Base-by-base conservation (phyloP, 2,888 invertebrate genomes). In the Aleiodes leptofemur region DNA sequence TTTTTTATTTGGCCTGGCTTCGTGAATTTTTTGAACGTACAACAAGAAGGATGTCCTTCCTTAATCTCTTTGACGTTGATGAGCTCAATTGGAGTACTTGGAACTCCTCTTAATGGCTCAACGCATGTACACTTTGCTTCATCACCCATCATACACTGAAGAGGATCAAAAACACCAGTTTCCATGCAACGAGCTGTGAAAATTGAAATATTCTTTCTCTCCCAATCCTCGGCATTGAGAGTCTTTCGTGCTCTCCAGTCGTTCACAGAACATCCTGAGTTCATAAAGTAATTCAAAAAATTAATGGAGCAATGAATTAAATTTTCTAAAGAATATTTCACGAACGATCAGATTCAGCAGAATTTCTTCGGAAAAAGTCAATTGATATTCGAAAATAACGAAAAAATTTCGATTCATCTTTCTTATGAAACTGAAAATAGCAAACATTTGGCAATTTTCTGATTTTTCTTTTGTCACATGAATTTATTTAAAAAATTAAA, bases 151-250 rank as follows among this genome's bases (percentile, higher is more conserved):
- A 93, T 88, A 82, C 95, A 95, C 82, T 95, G 95, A 8, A 95
- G 86, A 0, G 92, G 90, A 86, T 94, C 93, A 87, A 92, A 95
- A 82, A 93, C 92, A 0, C 95, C 95, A 81, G 94, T 92, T 0
- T 92, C 85, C 0, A 92, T 90, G 83, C 95, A 95, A 4, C 94
- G 91, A 3, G 93, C 78, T 14, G 66, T 66, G 1, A 50, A 14
- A 6, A 56, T 16, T n/a, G 66, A 48, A 48, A 16, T 68, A 13
- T 29, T 48, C 9, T 23, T 14, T 2, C 13, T 51, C 29, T 51
- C 87, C 0, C 91, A 91, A 13, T 84, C 86, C 0, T 86, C 85
- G 1, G 73, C 69, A 66, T 80, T 84, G 51, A 93, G 87, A 11
- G 89, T 82, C 2, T 89, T 86, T 31, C 84, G 83, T 0, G 92